Evolutionary conservation across 2,797 vertebrate species (phyloP), one percentile per base, ranked within the genome.

Genomic region (Triplophysa yarkandensis): DNA sequence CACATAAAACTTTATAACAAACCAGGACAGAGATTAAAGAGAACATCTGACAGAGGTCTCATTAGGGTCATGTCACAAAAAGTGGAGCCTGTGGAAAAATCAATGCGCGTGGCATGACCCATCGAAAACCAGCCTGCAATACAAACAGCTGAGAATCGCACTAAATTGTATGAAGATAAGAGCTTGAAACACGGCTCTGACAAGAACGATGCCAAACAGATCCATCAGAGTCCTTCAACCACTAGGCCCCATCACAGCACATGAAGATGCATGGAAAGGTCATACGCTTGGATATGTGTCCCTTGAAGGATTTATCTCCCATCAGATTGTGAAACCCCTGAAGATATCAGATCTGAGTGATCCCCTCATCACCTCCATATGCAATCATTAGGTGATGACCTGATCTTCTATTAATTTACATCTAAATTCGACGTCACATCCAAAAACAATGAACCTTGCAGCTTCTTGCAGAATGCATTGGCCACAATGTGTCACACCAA

Each of bases 211-310:
- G 19, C 81, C 85, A 85, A 81, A 85, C 83, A 84, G 77, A 83
- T 83, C 73, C 85, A 86, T 88, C 85, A 85, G 80, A 91, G 89
- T 90, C 90, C 88, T 92, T 92, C 89, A 91, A 89, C 87, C 85
- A 84, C 81, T 84, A 91, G 86, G 89, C 88, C 87, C 11, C 85
- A 77, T 80, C 83, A 85, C 82, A 89, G 83, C 80, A 74, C 48
- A 73, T n/a, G 25, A 65, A 50, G 85, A 87, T 82, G 73, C 76
- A 67, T 23, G 76, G 82, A 88, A 89, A 88, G 89, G 90, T 89
- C 89, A 91, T 84, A 84, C 84, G 87, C 83, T 82, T 60, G 43
- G 23, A 57, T 43, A n/a, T 71, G 83, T 79, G 48, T 36, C 54
- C 19, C 63, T 67, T 43, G 2, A 77, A 79, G 57, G 43, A 57